Base-by-base conservation (phyloP, 2,888 invertebrate species). In the Pyrocoelia pectoralis region DNA sequence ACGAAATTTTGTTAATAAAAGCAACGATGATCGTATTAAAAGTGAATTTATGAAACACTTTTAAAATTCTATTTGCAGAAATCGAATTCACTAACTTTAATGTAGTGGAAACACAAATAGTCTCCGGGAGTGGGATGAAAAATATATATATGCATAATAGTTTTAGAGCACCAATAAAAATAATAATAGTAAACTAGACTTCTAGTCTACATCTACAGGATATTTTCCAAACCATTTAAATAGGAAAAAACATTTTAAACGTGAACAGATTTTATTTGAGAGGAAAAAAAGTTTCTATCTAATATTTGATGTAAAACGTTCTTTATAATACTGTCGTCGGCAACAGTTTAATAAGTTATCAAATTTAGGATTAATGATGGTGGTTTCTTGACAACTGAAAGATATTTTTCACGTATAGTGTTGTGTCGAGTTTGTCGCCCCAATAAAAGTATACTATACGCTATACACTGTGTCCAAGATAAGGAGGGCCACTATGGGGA, bases 81-180 rank as follows among this genome's bases (percentile, higher is more conserved):
- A 46, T 46, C 46, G 46, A 46, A 46, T 46, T 46, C 46, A 18
- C 46, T 15, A 46, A 46, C 46, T 46, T 17, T 17, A 46, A 46
- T 46, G 46, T 46, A 17, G 17, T 18, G 46, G 46, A 46, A 46
- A 46, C 17, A 17, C 46, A 46, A 46, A 46, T 46, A 46, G 46
- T 17, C 46, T 15, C 18, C 8, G 46, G 18, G n/a, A 46, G 17
- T 46, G 15, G 17, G 17, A 46, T 17, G 46, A 46, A 17, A 46
- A 9, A 46, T 18, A 24, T n/a, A n/a, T 24, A 17, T 46, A 46
- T 17, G 46, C 17, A 46, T 46, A 46, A 46, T 10, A 46, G 46
- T 46, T 46, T 46, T 46, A 46, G 46, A 46, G 46, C 46, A 46
- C 17, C 17, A 46, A 46, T 46, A 46, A 46, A 46, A 46, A 46